Base-by-base conservation (phyloP, 2,888 invertebrate genomes). In the Xestia ashworthii region DNA sequence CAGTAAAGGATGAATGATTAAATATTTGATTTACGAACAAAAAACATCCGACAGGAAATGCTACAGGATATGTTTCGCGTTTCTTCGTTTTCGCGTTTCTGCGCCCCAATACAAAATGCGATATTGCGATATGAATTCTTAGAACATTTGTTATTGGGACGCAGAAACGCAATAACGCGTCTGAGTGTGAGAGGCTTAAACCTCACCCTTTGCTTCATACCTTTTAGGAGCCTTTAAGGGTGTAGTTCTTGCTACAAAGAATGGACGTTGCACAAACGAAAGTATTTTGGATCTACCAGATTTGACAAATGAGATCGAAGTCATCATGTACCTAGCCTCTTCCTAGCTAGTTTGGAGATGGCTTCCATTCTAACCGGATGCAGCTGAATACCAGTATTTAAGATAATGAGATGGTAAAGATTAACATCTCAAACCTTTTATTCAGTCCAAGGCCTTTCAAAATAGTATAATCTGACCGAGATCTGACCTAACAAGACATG, bases 361-460 rank as follows among this genome's bases (percentile, higher is more conserved):
- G 32, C 32, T 32, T 32, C 32, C 32, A 32, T 32, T 32, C 32
- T 32, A 32, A 32, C 32, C 32, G 32, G 32, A 32, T 32, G 32
- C 3, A 32, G 32, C 32, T 32, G 32, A 32, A 32, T 32, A 32
- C 32, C 32, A 32, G 32, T 32, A 32, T 32, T 32, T 32, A 2
- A 32, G 32, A 2, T 32, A 32, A 32, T 32, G 32, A 32, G 32
- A 32, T 32, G 32, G 32, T 32, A 19, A 16, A 16, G 32, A 60
- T 58, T 25, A 19, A 60, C 32, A 60, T 60, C 19, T 32, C 9
- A 38, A 32, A 32, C 4, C 9, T 32, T 9, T 25, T 14, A 32
- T 32, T 4, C 22, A 65, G 76, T 19, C 25, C 77, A 77, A 68
- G 50, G 78, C 12, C 32, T 67, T 22, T 77, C 0, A 19, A 67